Percentiles rank a stretch among this genome's conserved stretches.
Evolutionary conservation across 2,113 vertebrate genomes (phyloP).

Genomic region (Chrysochloris asiatica): DNA sequence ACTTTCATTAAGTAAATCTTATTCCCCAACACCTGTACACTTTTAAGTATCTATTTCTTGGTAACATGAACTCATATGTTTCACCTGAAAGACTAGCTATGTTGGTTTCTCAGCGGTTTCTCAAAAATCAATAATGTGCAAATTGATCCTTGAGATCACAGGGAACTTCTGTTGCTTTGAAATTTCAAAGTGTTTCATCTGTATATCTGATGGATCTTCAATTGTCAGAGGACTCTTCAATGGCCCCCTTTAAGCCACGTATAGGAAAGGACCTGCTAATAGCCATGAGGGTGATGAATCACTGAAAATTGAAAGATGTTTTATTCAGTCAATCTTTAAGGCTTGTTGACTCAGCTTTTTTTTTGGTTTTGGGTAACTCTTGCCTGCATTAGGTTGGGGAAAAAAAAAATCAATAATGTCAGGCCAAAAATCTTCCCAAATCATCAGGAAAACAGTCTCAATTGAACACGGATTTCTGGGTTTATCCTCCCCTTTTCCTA

Average conservation of each 20-base stretch:
- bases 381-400: neutral
- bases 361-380: constrained; percentile 19
- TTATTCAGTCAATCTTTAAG: constrained; percentile 13
- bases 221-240: constrained; percentile 47
- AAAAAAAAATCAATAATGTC: constrained; percentile 40
- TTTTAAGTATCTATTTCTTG: constrained; percentile 50
- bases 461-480: constrained; percentile 42
- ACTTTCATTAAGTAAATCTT: constrained; percentile 38
- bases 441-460: constrained; percentile 48
- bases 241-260: neutral
- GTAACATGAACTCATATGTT: neutral
- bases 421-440: constrained; percentile 46
- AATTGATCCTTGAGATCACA: constrained; percentile 55
- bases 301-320: constrained; percentile 31
- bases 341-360: constrained; percentile 35
- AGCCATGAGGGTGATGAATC: neutral
- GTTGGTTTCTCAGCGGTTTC: constrained; percentile 36
- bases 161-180: constrained; percentile 58
- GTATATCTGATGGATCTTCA: constrained; percentile 58
- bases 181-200: constrained; percentile 67
- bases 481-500: constrained; percentile 27
- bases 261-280: constrained; percentile 37
- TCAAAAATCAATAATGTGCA: constrained; percentile 50
- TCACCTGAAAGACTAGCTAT: neutral
- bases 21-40: neutral